Evolutionary conservation across 2,113 vertebrate species (phyloP).

Genomic region (Chaetops frenatus): DNA sequence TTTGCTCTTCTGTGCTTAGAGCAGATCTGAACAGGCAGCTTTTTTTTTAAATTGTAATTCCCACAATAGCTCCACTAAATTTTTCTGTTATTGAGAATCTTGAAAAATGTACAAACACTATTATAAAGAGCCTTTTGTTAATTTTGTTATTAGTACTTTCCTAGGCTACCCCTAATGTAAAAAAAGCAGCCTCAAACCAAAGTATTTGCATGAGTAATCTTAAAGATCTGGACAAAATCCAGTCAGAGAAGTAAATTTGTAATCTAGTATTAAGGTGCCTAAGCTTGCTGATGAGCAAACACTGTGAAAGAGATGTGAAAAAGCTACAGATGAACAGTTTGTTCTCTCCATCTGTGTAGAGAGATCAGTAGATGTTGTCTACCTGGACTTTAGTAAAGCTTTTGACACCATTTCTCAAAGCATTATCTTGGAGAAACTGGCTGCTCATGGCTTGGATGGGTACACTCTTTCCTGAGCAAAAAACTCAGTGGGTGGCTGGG

Average conservation of each 20-base stretch:
- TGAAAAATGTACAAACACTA: neutral
- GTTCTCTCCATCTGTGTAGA: neutral
- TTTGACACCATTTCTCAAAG: neutral
- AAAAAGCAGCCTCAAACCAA: neutral
- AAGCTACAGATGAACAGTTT: neutral
- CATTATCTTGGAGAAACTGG: neutral
- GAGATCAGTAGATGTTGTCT: neutral
- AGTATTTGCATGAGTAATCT: neutral
- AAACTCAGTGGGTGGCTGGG: neutral
- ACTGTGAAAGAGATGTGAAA: neutral
- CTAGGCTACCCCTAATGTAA: neutral
- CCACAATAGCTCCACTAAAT: neutral
- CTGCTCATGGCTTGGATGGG: neutral
- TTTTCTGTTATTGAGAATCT: neutral
- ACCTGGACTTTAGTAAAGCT: neutral
- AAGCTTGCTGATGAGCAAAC: neutral
- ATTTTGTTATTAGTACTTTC: neutral
- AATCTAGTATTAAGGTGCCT: neutral
- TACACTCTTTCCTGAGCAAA: neutral
- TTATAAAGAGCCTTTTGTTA: neutral
- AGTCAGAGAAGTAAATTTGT: neutral
- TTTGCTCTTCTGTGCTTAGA: neutral
- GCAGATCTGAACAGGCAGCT: fast-evolving
- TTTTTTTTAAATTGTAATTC: neutral
- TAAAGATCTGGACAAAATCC: neutral